Evolutionary conservation across 2,888 invertebrate genomes (phyloP).

Genomic region (Apotomis turbidana): DNA sequence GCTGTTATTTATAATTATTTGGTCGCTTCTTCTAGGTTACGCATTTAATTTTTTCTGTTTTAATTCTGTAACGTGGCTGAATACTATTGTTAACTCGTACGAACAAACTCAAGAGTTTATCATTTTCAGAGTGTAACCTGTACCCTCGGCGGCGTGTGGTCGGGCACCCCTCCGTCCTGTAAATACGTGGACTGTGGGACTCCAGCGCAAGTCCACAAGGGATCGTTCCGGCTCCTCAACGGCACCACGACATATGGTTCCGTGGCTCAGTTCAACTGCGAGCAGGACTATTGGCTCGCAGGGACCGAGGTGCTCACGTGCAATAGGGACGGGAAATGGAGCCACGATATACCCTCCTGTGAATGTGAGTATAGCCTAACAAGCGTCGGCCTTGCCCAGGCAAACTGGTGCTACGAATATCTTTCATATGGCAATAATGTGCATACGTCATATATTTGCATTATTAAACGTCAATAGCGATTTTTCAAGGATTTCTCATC

Average conservation of each 20-base stretch:
- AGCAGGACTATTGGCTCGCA: conserved; percentile 92
- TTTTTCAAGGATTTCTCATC: too few relatives aligned
- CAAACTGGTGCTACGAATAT: too few relatives aligned
- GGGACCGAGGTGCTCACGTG: conserved; percentile 89
- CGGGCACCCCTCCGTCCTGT: conserved; percentile 90
- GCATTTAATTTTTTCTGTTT: too few relatives aligned
- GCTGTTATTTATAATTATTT: too few relatives aligned
- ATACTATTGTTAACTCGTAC: too few relatives aligned
- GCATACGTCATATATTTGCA: too few relatives aligned
- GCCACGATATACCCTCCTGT: conserved; percentile 92
- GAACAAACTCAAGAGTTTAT: not conserved
- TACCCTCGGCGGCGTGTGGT: conserved; percentile 94
- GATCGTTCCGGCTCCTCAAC: conserved; percentile 88
- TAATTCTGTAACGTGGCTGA: too few relatives aligned
- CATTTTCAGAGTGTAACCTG: conserved; percentile 88
- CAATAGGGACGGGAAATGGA: conserved; percentile 94
- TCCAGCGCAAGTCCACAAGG: conserved; percentile 91
- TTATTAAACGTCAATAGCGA: too few relatives aligned
- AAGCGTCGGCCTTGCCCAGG: too few relatives aligned
- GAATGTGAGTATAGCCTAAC: conserved; percentile 84
- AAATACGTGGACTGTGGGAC: conserved; percentile 94
- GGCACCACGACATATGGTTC: conserved; percentile 93
- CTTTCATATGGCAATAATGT: too few relatives aligned
- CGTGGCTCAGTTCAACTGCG: conserved; percentile 90
- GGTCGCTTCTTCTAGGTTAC: too few relatives aligned